Evolutionary conservation across 2,113 vertebrate genomes (phyloP), one percentile per base, ranked within the genome.

Genomic region (Cromileptes altivelis): DNA sequence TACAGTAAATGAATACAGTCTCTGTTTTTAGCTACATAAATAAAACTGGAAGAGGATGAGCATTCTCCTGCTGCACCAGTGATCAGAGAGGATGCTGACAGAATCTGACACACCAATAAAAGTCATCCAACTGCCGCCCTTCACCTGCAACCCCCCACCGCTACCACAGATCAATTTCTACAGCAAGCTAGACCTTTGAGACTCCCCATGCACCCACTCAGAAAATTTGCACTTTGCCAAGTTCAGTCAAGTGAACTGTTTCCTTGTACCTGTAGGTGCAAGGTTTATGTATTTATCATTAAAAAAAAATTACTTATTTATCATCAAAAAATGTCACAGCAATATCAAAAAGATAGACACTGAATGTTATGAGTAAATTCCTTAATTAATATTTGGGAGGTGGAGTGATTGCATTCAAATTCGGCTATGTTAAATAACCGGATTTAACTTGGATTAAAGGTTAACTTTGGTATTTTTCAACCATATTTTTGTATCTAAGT

Each of bases 1-100:
- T 30, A 50, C 9, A 4, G n/a, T 47, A 11, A 11, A 72, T 40
- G 7, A 56, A 58, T 25, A 27, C 12, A 27, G 12, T 49, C 18
- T 49, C 18, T 19, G 58, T 63, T 37, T 63, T 40, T 45, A 50
- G 47, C 30, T 21, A 40, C 13, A 2, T 49, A 0, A 6, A 21
- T 12, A 53, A 40, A 2, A 25, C 2, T 21, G 19, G 58, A 53
- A 9, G 2, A 42, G 21, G 60, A 64, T 64, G 60, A 53, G 21
- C 47, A 56, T n/a, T 40, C 3, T 57, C 52, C 23, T 65, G 7
- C 18, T 56, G 61, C 27, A 27, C 6, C 33, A 56, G 30, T 76
- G 74, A 67, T 30, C 62, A 45, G 23, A 21, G n/a, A 13, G 17
- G 40, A 56, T n/a, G 50, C 52, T 76, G 37, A 76, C 52, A 67